Percentiles rank a stretch among this genome's conserved stretches.
Conservation (phyloP, 2,113 vertebrate species). For the Lates calcarifer region DNA sequence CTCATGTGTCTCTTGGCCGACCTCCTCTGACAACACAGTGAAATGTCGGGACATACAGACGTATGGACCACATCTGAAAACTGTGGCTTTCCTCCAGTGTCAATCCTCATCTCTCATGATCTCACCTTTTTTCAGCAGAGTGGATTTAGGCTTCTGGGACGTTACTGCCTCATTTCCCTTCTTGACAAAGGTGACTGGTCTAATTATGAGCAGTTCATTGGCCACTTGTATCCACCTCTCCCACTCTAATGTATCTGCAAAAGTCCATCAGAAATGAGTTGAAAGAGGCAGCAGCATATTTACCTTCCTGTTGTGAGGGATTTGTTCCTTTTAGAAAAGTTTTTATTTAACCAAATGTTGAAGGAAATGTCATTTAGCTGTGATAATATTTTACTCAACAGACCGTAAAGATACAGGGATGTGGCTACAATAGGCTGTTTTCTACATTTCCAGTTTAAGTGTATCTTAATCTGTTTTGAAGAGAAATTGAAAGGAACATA, state of each 20-base stretch:
- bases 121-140: background rate
- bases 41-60: background rate
- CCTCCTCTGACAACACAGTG: background rate
- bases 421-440: too few relatives aligned
- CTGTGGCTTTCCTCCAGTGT: background rate
- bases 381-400: too few relatives aligned
- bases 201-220: background rate
- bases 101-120: background rate
- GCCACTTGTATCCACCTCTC: background rate
- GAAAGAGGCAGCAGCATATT: background rate
- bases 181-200: background rate
- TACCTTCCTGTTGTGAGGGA: background rate
- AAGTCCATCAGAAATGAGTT: background rate
- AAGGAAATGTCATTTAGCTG: too few relatives aligned
- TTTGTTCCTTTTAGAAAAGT: background rate
- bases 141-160: too few relatives aligned
- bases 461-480: too few relatives aligned
- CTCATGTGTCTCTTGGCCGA: background rate
- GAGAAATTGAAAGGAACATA: too few relatives aligned
- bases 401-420: too few relatives aligned
- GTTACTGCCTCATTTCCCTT: too few relatives aligned
- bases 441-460: too few relatives aligned
- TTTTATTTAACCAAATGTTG: background rate
- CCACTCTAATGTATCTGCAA: background rate
- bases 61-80: background rate